Conservation (phyloP, 2,113 vertebrate genomes). For the Aythya baeri region DNA sequence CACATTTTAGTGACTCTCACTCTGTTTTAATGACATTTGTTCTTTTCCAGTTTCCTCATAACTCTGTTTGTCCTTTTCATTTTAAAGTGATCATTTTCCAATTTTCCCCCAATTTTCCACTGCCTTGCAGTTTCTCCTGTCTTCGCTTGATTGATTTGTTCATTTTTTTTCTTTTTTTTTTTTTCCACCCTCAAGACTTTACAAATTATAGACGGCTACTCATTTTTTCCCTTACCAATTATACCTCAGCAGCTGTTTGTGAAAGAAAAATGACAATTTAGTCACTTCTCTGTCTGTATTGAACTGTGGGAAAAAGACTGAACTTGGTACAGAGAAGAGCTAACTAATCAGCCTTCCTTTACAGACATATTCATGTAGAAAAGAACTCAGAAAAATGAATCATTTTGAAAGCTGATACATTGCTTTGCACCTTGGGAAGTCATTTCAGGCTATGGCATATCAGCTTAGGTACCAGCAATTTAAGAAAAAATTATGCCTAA, state of each 20-base stretch:
- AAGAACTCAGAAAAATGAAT: conserved; percentile 61
- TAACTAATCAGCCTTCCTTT: conserved; percentile 65
- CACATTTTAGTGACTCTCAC: not conserved
- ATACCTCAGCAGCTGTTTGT: conserved; percentile 23
- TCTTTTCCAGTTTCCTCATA: not conserved
- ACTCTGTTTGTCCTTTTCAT: not conserved
- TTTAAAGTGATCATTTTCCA: not conserved
- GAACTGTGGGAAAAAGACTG: conserved; percentile 50
- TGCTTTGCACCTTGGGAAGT: conserved; percentile 50
- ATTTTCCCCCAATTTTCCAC: not conserved
- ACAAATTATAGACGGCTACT: not conserved
- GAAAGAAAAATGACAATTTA: conserved; percentile 45
- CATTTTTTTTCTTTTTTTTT: not conserved
- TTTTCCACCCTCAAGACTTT: not conserved
- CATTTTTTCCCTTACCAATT: conserved; percentile 37
- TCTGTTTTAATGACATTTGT: not conserved
- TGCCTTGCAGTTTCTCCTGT: not conserved
- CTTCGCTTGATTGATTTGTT: not conserved
- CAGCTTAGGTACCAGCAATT: conserved; percentile 9
- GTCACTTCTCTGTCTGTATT: conserved; percentile 49
- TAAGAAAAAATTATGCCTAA: not conserved
- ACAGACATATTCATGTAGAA: conserved; percentile 25
- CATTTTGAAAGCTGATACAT: conserved; percentile 23
- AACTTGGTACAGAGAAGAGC: conserved; percentile 56
- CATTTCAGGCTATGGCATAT: conserved; percentile 27